Percentiles rank a stretch among this genome's conserved stretches.
Evolutionary conservation across 2,888 invertebrate species (phyloP).

Genomic region (Dorcus hopei): DNA sequence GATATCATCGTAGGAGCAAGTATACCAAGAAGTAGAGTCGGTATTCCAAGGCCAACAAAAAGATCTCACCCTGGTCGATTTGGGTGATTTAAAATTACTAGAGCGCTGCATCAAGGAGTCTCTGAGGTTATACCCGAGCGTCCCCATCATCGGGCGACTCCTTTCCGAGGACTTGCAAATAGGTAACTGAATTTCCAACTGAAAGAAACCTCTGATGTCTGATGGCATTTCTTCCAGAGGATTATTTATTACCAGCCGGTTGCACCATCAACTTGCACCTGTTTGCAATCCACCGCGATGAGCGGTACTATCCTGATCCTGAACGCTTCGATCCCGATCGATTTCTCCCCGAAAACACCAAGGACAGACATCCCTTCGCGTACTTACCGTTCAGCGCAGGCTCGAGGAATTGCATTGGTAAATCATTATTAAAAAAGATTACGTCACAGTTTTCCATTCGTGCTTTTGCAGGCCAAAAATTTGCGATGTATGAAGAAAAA

Average conservation of each 20-base stretch:
- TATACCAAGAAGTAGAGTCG: slow-evolving; percentile 30
- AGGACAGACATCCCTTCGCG: slow-evolving; percentile 5
- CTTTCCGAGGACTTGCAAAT: slow-evolving; percentile 36
- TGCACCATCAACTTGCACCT: slow-evolving; percentile 35
- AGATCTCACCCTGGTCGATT: slow-evolving; percentile 34
- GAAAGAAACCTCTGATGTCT: not conserved
- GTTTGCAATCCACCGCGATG: slow-evolving; percentile 38
- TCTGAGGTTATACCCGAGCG: slow-evolving; percentile 44
- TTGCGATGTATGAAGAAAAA: slow-evolving; percentile 9
- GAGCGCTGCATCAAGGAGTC: slow-evolving; percentile 45
- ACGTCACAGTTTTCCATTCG: not conserved
- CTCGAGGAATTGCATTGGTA: slow-evolving; percentile 10
- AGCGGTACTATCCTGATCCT: slow-evolving; percentile 41
- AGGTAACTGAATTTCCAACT: slow-evolving; percentile 27
- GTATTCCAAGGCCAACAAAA: slow-evolving; percentile 28
- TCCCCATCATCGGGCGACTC: slow-evolving; percentile 41
- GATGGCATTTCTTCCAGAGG: slow-evolving; percentile 31
- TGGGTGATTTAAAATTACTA: slow-evolving; percentile 42
- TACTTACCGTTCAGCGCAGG: slow-evolving; percentile 11
- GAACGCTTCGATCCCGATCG: slow-evolving; percentile 44
- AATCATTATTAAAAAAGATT: not conserved
- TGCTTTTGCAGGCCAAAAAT: slow-evolving; percentile 22
- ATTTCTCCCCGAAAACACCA: slow-evolving; percentile 35
- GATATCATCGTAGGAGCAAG: slow-evolving; percentile 24
- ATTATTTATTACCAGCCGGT: slow-evolving; percentile 34